Base-by-base conservation (phyloP, 2,888 invertebrate species). In the Tetheella fluctuosa region DNA sequence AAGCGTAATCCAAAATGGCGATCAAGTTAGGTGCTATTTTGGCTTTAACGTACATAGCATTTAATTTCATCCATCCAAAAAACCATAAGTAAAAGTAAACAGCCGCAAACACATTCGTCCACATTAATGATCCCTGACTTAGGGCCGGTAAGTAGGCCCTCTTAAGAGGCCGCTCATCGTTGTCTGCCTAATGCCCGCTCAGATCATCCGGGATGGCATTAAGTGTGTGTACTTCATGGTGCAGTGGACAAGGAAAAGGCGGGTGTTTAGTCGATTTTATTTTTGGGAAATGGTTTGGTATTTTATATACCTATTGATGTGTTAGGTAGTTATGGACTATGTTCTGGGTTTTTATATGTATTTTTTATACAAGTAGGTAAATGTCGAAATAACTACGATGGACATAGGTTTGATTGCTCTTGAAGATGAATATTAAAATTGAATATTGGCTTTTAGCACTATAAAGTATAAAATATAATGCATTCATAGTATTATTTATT, bases 201-300 rank as follows among this genome's bases (percentile, higher is more conserved):
- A 67, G 64, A 65, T 68, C 62, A 64, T 64, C 64, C 63, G 60
- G 39, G 57, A 54, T 54, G 73, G 68, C 67, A 74, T 83, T 83
- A 83, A 81, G 80, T 72, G 67, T 68, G 64, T 64, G 77, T 75
- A 70, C 70, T 77, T 77, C 73, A 74, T 71, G 72, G 77, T 67
- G 67, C 70, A 69, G 68, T 74, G 70, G 76, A 84, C 83, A 85
- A 60, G 76, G 74, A 80, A 80, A 72, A 76, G 84, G 84, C 78
- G 81, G 75, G 68, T 67, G 48, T 48, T 42, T 42, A 69, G 73
- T 67, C 65, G 67, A 68, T 69, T 68, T 64, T 60, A 66, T 69
- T 37, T 37, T 64, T 66, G 72, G 70, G 68, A 67, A 72, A 74
- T 67, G 65, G 67, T 73, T 60, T 63, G 57, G 60, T 54, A 34